These are phyloP conservation scores for Caenorhabditis sp. DNA, from an alignment of 2,888 invertebrate genomes.

Conservation along the genomic window DNA sequence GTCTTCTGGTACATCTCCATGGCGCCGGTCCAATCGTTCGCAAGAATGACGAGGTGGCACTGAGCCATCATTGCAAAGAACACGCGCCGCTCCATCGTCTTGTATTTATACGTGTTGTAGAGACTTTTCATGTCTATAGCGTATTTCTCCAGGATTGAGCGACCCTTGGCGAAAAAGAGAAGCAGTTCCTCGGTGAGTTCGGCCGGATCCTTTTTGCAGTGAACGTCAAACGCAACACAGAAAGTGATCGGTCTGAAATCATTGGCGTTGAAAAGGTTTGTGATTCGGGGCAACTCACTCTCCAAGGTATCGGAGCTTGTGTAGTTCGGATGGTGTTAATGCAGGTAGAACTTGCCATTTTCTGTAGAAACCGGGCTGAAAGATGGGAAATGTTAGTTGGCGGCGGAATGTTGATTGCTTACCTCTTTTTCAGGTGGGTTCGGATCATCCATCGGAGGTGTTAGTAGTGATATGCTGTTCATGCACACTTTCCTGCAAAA, in stretches of 20 bases:
- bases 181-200: not conserved
- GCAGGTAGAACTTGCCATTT: constrained; percentile 11
- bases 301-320: too few relatives aligned
- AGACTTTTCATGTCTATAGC: constrained; percentile 16
- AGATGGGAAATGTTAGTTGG: not conserved
- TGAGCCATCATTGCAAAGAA: constrained; percentile 88
- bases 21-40: constrained; percentile 90
- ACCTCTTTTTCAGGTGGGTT: too few relatives aligned
- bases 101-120: constrained; percentile 19
- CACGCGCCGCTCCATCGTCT: constrained; percentile 33
- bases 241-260: too few relatives aligned
- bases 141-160: constrained; percentile 24
- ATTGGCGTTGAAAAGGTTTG: too few relatives aligned
- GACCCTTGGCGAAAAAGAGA: constrained; percentile 22
- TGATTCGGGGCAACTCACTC: constrained; percentile 6
- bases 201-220: not conserved
- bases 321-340: constrained; percentile 1
- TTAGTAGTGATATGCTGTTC: constrained; percentile 23
- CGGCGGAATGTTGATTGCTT: not conserved
- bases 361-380: constrained; percentile 12
- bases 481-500: constrained; percentile 34
- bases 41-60: constrained; percentile 93
- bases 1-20: constrained; percentile 87
- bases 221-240: too few relatives aligned
- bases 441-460: constrained; percentile 51